A percentile compares a stretch with the other conserved stretches of the same genome.
phyloP scores from a whole-genome alignment of 2,888 invertebrate species.

The Idaea straminata region DNA sequence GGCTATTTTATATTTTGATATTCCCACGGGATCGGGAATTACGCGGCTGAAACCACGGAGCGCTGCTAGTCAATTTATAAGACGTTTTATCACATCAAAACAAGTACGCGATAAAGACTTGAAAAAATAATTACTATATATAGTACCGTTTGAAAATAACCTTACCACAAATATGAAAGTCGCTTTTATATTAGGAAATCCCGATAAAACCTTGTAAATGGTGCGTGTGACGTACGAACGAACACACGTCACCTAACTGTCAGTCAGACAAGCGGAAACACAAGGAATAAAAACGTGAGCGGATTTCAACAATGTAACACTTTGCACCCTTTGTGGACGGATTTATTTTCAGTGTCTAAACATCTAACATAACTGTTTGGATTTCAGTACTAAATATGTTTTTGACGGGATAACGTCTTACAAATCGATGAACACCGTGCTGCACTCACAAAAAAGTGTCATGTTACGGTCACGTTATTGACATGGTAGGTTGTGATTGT shows the following conservation, averaged over 20 bases:
- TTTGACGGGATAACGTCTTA: not conserved
- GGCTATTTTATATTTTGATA: too few relatives aligned
- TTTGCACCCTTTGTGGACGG: constrained; percentile 20
- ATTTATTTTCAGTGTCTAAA: constrained; percentile 12
- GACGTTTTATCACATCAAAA: too few relatives aligned
- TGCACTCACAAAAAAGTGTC: too few relatives aligned
- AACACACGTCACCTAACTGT: constrained; percentile 13
- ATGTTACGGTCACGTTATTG: too few relatives aligned
- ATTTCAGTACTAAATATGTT: not conserved
- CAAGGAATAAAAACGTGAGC: constrained; percentile 20
- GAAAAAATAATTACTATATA: too few relatives aligned
- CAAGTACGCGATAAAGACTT: too few relatives aligned
- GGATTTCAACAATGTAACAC: constrained; percentile 22
- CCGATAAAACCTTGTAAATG: constrained; percentile 10
- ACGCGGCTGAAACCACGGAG: too few relatives aligned
- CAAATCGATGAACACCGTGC: too few relatives aligned
- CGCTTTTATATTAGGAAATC: not conserved
- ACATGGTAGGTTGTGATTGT: too few relatives aligned
- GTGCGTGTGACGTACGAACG: constrained; percentile 10
- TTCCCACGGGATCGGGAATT: too few relatives aligned
- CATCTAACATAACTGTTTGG: not conserved
- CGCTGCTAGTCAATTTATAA: too few relatives aligned
- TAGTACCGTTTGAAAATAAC: too few relatives aligned
- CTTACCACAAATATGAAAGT: not conserved
- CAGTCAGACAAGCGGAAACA: constrained; percentile 14